Conservation (phyloP, 2,888 invertebrate genomes). For the Rhogogaster chlorosoma region DNA sequence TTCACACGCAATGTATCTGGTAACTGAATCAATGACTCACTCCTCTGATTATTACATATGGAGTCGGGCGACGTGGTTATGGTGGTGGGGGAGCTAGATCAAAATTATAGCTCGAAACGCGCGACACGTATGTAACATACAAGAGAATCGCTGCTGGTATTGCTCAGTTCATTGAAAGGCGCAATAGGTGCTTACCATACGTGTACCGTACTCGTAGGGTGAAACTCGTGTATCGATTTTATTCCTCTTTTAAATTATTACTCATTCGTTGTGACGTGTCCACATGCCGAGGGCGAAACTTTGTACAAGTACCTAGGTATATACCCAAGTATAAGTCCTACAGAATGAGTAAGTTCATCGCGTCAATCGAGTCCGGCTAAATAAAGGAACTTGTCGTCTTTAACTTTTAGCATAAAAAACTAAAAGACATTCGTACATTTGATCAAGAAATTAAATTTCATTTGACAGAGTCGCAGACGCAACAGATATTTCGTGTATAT, state of each 20-base stretch:
- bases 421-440: not conserved
- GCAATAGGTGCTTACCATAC: constrained; percentile 1
- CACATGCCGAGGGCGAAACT: not conserved
- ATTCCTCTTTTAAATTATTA: constrained; percentile 48
- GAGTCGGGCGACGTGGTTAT: constrained; percentile 59
- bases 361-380: not conserved
- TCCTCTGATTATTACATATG: constrained; percentile 66
- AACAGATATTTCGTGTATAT: not conserved
- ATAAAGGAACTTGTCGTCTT: not conserved
- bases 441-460: not conserved
- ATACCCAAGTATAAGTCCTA: no score
- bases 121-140: constrained; percentile 37
- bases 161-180: constrained; percentile 32
- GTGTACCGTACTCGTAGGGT: not conserved
- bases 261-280: constrained; percentile 32
- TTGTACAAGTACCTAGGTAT: not conserved
- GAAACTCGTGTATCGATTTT: constrained; percentile 36
- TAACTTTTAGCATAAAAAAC: not conserved
- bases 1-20: constrained; percentile 63
- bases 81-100: constrained; percentile 50
- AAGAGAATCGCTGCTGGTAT: not conserved
- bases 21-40: constrained; percentile 70
- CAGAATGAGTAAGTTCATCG: no score
- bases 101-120: constrained; percentile 54
- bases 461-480: not conserved